phyloP scores from a whole-genome alignment of 2,113 vertebrate genomes.

The Lipotes vexillifer region DNA sequence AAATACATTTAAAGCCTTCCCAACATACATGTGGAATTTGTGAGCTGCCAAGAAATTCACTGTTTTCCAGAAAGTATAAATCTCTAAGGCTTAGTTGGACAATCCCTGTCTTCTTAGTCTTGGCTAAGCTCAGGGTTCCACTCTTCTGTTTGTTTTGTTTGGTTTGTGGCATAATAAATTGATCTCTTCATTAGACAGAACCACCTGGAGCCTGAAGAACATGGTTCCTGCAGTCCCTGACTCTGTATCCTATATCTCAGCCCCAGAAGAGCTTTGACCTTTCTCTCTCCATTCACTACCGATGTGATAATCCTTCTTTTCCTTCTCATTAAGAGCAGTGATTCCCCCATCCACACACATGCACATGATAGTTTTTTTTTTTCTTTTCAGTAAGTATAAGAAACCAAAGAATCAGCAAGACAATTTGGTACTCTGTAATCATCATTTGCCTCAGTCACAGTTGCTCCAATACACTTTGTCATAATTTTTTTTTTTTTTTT shows the following conservation, averaged over 20 bases:
- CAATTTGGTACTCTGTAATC: background rate
- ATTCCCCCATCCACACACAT: background rate
- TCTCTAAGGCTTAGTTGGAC: background rate
- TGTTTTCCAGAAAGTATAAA: slow-evolving; percentile 29
- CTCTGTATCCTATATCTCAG: background rate
- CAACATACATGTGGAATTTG: slow-evolving; percentile 35
- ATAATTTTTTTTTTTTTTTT: background rate
- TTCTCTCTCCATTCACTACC: background rate
- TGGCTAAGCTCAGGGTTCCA: background rate
- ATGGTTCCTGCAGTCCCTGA: background rate
- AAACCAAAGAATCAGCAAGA: background rate
- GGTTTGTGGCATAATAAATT: slow-evolving; percentile 6
- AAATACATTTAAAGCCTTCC: slow-evolving; percentile 1
- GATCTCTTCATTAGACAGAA: slow-evolving; percentile 43
- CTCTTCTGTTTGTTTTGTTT: background rate
- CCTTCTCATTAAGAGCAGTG: background rate
- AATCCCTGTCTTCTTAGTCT: background rate
- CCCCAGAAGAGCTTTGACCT: background rate
- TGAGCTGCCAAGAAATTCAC: slow-evolving; percentile 24
- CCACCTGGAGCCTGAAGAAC: background rate
- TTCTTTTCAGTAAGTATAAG: background rate
- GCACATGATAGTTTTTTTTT: background rate
- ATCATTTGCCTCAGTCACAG: background rate
- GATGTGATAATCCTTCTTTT: slow-evolving; percentile 8
- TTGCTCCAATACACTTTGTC: background rate